Evolutionary conservation across 2,888 invertebrate species (phyloP).

Genomic region (Dimorphilus gyrociliatus): DNA sequence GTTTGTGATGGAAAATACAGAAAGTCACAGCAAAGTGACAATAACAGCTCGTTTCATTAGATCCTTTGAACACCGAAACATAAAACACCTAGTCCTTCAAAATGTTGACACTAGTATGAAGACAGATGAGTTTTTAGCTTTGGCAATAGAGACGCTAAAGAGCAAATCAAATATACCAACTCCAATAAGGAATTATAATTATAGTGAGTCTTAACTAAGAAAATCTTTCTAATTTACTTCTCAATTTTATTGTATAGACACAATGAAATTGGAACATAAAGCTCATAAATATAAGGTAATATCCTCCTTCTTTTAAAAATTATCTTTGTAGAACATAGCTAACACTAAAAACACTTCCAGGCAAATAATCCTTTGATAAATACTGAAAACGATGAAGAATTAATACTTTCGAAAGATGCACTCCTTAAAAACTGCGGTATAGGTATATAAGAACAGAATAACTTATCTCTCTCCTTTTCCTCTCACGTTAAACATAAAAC

Average conservation of each 20-base stretch:
- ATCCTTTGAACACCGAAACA: constrained; percentile 31
- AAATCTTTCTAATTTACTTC: too few relatives aligned
- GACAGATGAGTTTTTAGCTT: constrained; percentile 15
- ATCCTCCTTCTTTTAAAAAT: constrained; percentile 2
- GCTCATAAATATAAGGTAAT: constrained; percentile 27
- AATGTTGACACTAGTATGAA: constrained; percentile 15
- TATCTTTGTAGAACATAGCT: neutral
- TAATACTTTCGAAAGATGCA: constrained; percentile 16
- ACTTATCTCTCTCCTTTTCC: too few relatives aligned
- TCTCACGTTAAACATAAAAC: too few relatives aligned
- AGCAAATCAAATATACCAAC: constrained; percentile 18
- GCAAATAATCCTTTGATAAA: constrained; percentile 33
- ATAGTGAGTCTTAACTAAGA: constrained; percentile 18
- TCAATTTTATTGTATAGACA: too few relatives aligned
- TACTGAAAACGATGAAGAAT: constrained; percentile 22
- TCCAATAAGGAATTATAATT: constrained; percentile 22
- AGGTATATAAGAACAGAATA: constrained; percentile 10
- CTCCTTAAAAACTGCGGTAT: constrained; percentile 18
- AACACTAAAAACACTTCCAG: too few relatives aligned
- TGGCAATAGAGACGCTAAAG: constrained; percentile 14
- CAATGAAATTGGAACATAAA: constrained; percentile 30
- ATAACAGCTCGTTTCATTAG: constrained; percentile 26
- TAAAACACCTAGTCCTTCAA: constrained; percentile 24
- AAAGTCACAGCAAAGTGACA: too few relatives aligned
- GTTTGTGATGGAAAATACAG: too few relatives aligned